Evolutionary conservation across 1,140 invertebrate species (phyloP).

Genomic region (Brachionus asplanchnoidis): DNA sequence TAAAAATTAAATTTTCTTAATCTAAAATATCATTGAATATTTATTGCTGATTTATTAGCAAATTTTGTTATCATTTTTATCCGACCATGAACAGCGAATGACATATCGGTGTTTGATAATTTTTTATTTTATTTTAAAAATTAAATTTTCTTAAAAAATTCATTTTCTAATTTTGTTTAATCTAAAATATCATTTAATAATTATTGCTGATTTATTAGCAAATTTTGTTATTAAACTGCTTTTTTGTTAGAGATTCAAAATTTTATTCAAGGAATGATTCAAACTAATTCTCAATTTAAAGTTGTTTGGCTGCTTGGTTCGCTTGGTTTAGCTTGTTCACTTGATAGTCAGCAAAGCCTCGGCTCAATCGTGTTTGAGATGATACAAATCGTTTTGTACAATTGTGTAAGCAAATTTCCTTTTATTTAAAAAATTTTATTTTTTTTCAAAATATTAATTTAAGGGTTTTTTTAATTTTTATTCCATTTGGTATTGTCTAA

Average conservation of each 20-base stretch:
- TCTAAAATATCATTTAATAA: no score
- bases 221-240: not conserved
- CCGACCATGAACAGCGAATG: no score
- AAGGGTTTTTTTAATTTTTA: no score
- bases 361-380: slow-evolving; percentile 23
- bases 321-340: slow-evolving; percentile 18
- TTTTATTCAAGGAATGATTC: not conserved
- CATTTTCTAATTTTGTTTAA: not conserved
- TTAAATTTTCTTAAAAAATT: no score
- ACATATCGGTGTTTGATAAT: no score
- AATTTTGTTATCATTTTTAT: not conserved
- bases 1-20: not conserved
- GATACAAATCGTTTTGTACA: slow-evolving; percentile 31
- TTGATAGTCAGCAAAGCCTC: slow-evolving; percentile 36
- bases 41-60: not conserved
- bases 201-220: not conserved
- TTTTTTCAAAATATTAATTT: no score
- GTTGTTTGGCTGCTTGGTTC: not conserved
- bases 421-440: not conserved
- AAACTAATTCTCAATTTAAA: not conserved
- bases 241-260: not conserved
- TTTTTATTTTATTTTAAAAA: no score
- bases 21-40: no score
- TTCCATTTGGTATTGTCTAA: no score
- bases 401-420: slow-evolving; percentile 4